Evolutionary conservation across 2,113 vertebrate genomes (phyloP).

Genomic region (Chaetura pelagica): DNA sequence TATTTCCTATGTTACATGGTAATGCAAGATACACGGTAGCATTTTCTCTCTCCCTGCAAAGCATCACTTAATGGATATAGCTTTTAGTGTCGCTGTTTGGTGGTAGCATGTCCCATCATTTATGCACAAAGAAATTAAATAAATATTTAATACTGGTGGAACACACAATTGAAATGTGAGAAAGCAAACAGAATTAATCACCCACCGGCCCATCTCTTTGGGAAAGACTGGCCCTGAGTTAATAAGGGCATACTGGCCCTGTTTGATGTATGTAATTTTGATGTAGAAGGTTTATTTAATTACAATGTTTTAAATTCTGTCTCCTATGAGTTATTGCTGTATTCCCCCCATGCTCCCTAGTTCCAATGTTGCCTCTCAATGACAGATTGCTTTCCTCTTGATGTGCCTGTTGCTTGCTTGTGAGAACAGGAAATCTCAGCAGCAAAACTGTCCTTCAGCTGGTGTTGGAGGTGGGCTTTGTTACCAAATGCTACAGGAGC

Average conservation of each 20-base stretch:
- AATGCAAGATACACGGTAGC: not conserved
- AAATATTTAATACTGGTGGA: not conserved
- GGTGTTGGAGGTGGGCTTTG: not conserved
- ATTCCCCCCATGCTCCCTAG: not conserved
- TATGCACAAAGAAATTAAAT: not conserved
- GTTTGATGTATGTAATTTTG: not conserved
- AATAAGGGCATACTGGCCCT: not conserved
- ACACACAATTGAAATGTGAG: not conserved
- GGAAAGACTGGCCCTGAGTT: not conserved
- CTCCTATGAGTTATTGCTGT: not conserved
- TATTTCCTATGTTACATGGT: not conserved
- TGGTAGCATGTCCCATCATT: not conserved
- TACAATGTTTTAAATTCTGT: not conserved
- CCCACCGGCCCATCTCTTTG: not conserved
- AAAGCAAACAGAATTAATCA: not conserved
- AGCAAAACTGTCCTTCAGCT: not conserved
- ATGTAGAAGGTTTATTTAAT: not conserved
- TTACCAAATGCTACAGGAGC: not conserved
- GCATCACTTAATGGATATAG: not conserved
- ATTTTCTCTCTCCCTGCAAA: not conserved
- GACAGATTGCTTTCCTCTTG: not conserved
- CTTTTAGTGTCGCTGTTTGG: not conserved
- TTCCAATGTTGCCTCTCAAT: not conserved
- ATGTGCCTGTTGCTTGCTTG: not conserved
- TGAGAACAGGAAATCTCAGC: not conserved